Evolutionary conservation across 2,888 invertebrate genomes (phyloP).

Genomic region (Piscicola geometra): DNA sequence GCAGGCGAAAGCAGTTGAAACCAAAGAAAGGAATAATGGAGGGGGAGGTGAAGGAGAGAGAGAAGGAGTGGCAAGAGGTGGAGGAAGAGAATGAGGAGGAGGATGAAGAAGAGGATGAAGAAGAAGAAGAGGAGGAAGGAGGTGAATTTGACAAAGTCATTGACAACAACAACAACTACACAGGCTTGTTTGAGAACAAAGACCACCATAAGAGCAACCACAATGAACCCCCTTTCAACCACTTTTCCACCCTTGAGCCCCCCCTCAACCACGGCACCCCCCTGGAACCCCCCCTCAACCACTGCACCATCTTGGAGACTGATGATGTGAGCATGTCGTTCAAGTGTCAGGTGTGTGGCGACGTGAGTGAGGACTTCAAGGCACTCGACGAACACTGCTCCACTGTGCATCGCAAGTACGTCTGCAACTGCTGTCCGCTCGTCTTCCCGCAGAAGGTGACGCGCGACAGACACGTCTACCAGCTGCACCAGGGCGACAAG

Average conservation of each 20-base stretch:
- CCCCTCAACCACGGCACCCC: neutral
- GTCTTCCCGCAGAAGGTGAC: slow-evolving; percentile 51
- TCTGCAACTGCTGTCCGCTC: slow-evolving; percentile 51
- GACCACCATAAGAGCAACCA: neutral
- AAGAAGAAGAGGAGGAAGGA: neutral
- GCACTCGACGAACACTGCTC: slow-evolving; percentile 48
- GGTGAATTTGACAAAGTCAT: neutral
- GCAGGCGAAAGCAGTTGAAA: slow-evolving; percentile 32
- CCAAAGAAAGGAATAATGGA: slow-evolving; percentile 32
- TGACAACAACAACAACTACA: slow-evolving; percentile 11
- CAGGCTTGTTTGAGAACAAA: neutral
- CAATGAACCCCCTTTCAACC: neutral
- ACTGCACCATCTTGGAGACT: neutral
- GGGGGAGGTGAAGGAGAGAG: neutral
- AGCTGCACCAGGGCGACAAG: slow-evolving; percentile 45
- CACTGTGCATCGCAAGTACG: slow-evolving; percentile 47
- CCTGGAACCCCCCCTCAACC: neutral
- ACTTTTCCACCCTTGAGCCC: neutral
- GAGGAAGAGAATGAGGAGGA: neutral
- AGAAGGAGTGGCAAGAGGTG: neutral
- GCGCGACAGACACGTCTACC: slow-evolving; percentile 50
- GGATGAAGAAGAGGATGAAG: neutral
- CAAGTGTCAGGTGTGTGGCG: slow-evolving; percentile 30
- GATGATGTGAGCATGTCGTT: slow-evolving; percentile 4
- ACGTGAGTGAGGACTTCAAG: slow-evolving; percentile 41